Conservation (phyloP, 2,888 invertebrate genomes). For the Busseola fusca region DNA sequence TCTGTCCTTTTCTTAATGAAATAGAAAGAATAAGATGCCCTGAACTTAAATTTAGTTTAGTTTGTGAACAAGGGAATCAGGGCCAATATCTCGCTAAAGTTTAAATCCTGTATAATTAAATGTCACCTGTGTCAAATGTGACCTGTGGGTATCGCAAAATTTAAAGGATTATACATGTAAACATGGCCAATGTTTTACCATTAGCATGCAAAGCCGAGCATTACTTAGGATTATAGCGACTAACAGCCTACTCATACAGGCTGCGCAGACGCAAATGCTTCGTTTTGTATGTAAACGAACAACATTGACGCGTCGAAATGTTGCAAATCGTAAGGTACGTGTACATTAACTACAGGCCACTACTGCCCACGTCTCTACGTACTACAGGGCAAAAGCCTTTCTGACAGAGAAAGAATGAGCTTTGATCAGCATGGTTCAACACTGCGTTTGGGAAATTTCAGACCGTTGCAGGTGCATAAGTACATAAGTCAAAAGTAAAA, state of each 20-base stretch:
- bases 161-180: constrained; percentile 37
- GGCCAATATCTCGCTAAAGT: constrained; percentile 24
- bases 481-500: too few relatives aligned
- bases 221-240: constrained; percentile 32
- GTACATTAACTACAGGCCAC: background rate
- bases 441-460: background rate
- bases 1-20: too few relatives aligned
- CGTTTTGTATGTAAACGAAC: constrained; percentile 39
- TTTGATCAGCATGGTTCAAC: background rate
- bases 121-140: constrained; percentile 36
- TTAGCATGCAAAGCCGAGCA: constrained; percentile 25
- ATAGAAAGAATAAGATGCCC: too few relatives aligned
- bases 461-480: background rate
- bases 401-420: background rate
- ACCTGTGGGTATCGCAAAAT: constrained; percentile 28
- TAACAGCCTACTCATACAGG: constrained; percentile 21
- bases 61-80: too few relatives aligned
- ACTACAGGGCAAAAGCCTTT: background rate
- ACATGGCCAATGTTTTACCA: constrained; percentile 38
- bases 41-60: too few relatives aligned
- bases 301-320: constrained; percentile 22
- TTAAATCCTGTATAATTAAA: constrained; percentile 45
- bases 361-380: background rate
- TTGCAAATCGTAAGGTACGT: constrained; percentile 15
- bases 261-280: constrained; percentile 25